Conservation (phyloP, 2,888 invertebrate species). For the Caradrina kadenii region DNA sequence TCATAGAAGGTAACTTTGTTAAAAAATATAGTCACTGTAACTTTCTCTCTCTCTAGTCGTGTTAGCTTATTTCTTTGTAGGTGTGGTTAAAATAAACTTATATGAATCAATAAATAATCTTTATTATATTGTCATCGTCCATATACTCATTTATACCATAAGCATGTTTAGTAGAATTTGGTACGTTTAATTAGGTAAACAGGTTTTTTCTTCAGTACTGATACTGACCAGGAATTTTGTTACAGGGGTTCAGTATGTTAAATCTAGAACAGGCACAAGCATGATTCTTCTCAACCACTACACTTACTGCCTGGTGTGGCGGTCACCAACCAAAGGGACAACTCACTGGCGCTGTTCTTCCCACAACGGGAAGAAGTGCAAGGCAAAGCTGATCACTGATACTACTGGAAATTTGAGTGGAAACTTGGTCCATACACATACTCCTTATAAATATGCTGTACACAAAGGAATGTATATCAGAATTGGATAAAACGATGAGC, state of each 20-base stretch:
- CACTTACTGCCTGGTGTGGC: constrained; percentile 39
- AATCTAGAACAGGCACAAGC: constrained; percentile 50
- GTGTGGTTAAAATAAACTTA: background rate
- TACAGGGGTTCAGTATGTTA: constrained; percentile 39
- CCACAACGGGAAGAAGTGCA: constrained; percentile 53
- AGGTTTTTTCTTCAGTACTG: background rate
- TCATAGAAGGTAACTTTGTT: background rate
- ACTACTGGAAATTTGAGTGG: constrained; percentile 18
- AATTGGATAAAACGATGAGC: constrained; percentile 8
- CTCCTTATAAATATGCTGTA: constrained; percentile 39
- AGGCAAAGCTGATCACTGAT: constrained; percentile 43
- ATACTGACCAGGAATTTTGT: constrained; percentile 4
- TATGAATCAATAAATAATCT: background rate
- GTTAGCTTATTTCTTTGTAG: background rate
- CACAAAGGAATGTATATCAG: constrained; percentile 29
- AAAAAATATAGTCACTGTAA: background rate
- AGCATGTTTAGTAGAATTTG: background rate
- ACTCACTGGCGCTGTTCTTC: constrained; percentile 53
- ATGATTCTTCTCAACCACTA: constrained; percentile 57
- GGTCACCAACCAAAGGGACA: constrained; percentile 28
- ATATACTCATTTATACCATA: background rate
- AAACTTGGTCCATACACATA: constrained; percentile 34
- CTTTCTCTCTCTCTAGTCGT: background rate
- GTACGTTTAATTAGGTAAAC: constrained; percentile 9
- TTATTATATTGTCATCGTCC: background rate